phyloP scores from a whole-genome alignment of 2,888 invertebrate species.

The Dermolepida albohirtum region DNA sequence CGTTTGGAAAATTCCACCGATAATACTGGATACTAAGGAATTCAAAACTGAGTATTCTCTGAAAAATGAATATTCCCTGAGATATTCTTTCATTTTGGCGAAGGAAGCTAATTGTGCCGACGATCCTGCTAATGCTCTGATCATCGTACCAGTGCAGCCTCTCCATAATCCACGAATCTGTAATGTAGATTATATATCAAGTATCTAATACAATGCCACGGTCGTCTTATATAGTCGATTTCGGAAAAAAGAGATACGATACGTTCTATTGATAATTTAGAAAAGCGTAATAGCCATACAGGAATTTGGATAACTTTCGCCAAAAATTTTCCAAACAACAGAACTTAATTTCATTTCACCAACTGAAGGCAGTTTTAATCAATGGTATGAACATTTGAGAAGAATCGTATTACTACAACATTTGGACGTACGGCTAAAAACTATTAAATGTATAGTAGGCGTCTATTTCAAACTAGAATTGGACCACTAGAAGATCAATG shows the following conservation, averaged over 20 bases:
- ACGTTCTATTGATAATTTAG: not conserved
- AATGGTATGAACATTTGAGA: too few species aligned
- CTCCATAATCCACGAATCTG: conserved; percentile 77
- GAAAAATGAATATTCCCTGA: conserved; percentile 59
- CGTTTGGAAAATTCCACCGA: conserved; percentile 82
- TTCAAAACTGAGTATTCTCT: conserved; percentile 68
- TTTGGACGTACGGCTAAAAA: too few species aligned
- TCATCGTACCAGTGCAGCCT: conserved; percentile 78
- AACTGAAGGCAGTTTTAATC: too few species aligned
- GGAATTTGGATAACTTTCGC: not conserved
- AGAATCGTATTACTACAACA: too few species aligned
- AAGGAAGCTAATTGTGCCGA: conserved; percentile 87
- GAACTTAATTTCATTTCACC: too few species aligned
- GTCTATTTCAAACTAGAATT: too few species aligned
- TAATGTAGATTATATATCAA: conserved; percentile 46
- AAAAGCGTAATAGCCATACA: not conserved
- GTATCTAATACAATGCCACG: too few species aligned
- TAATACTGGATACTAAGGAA: conserved; percentile 76
- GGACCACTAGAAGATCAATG: too few species aligned
- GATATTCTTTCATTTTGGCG: conserved; percentile 71
- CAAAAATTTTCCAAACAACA: too few species aligned
- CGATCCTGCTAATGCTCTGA: conserved; percentile 82
- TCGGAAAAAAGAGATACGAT: too few species aligned
- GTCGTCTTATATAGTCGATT: too few species aligned
- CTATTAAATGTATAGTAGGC: too few species aligned